These are phyloP conservation scores for Sebastolobus altivelis DNA, from an alignment of 2,797 vertebrate species.

Conservation along the genomic window DNA sequence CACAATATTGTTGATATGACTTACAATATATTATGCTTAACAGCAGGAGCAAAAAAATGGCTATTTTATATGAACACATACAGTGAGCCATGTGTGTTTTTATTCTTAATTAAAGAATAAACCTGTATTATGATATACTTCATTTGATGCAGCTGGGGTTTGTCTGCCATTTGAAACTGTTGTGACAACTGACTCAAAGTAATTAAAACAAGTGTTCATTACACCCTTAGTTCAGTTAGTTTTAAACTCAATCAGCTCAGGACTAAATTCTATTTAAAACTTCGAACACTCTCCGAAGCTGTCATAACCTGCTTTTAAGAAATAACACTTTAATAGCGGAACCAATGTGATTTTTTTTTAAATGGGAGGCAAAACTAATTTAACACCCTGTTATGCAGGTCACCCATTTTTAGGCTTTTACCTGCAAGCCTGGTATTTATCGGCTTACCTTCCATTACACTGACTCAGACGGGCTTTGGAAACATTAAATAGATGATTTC, in stretches of 20 bases:
- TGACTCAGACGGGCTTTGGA: not conserved
- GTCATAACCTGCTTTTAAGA: not conserved
- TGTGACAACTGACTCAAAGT: not conserved
- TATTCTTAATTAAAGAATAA: not conserved
- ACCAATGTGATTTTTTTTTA: not conserved
- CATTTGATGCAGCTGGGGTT: not conserved
- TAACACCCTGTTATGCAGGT: not conserved
- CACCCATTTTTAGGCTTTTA: conserved; percentile 6
- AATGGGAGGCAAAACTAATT: not conserved
- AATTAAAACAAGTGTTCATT: not conserved
- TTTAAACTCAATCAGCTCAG: not conserved
- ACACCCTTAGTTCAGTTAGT: not conserved
- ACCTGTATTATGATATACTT: not conserved
- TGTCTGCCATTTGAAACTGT: not conserved
- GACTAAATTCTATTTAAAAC: not conserved
- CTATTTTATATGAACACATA: not conserved
- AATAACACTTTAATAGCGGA: not conserved
- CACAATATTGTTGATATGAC: not conserved
- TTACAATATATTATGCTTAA: not conserved
- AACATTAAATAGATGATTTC: not conserved
- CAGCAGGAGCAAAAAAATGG: not conserved
- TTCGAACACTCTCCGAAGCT: not conserved
- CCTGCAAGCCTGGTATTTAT: conserved; percentile 7
- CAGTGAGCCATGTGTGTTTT: not conserved
- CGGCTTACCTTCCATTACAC: conserved; percentile 14